Percentiles rank a stretch among this genome's conserved stretches.
Evolutionary conservation across 1,140 invertebrate species (phyloP).

Genomic region (Idris sp.): DNA sequence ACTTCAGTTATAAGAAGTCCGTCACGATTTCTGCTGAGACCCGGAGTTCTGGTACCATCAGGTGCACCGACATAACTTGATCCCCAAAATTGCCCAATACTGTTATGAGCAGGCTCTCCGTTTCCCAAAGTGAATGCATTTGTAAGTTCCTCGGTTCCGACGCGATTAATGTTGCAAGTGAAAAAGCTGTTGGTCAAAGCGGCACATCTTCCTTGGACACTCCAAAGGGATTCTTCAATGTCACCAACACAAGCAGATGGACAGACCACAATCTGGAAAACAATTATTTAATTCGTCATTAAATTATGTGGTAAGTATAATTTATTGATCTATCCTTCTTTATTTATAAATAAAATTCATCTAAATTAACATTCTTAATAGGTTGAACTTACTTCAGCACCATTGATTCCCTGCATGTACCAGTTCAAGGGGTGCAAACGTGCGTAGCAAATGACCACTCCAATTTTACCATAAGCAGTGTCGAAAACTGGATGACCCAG

Average conservation of each 20-base stretch:
- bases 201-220: conserved; percentile 96
- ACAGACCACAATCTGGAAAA: conserved; percentile 93
- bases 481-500: conserved; percentile 97
- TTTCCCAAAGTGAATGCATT: conserved; percentile 97
- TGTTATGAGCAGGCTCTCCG: conserved; percentile 92
- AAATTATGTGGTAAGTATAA: neutral
- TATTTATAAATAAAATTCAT: neutral
- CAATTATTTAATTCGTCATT: conserved; percentile 12
- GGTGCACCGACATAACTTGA: conserved; percentile 96
- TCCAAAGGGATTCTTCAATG: conserved; percentile 96
- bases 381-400: conserved; percentile 85
- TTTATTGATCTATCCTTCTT: neutral
- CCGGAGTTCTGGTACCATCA: conserved; percentile 93
- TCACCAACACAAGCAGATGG: conserved; percentile 94
- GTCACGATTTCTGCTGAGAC: conserved; percentile 90
- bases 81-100: conserved; percentile 98
- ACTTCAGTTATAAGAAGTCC: conserved; percentile 94
- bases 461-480: conserved; percentile 90
- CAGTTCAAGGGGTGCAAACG: conserved; percentile 99
- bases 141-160: conserved; percentile 93
- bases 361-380: neutral
- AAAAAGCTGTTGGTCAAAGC: conserved; percentile 98
- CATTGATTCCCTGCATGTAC: conserved; percentile 97
- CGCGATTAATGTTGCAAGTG: conserved; percentile 96
- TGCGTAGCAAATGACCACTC: conserved; percentile 98